These are phyloP conservation scores for Leptobrachium leishanense DNA, from an alignment of 2,113 vertebrate species.

Conservation along the genomic window DNA sequence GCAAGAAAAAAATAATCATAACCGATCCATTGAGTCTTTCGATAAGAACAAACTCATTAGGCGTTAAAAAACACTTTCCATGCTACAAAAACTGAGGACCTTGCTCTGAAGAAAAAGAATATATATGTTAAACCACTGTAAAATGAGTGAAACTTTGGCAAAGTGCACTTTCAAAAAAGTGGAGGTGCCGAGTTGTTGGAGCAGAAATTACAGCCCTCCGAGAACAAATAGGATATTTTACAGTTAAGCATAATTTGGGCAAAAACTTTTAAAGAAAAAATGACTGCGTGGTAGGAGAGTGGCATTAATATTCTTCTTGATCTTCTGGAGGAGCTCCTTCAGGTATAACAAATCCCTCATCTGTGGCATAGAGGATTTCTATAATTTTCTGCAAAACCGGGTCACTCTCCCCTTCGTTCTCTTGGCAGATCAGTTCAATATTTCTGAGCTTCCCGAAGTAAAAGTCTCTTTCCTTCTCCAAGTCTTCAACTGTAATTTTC, in stretches of 20 bases:
- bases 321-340: constrained; percentile 85
- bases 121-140: constrained; percentile 65
- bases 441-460: constrained; percentile 97
- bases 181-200: constrained; percentile 75
- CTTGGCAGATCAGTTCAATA: constrained; percentile 97
- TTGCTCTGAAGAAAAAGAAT: too few species aligned
- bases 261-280: constrained; percentile 68
- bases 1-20: constrained; percentile 53
- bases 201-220: constrained; percentile 77
- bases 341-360: constrained; percentile 97
- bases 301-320: constrained; percentile 91
- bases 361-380: constrained; percentile 97
- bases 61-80: constrained; percentile 71
- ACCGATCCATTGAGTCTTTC: background rate
- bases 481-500: constrained; percentile 90
- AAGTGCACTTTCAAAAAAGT: constrained; percentile 79
- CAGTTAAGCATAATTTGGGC: constrained; percentile 79
- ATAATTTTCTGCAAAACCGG: constrained; percentile 91
- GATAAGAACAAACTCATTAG: constrained; percentile 51
- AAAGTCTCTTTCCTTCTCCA: constrained; percentile 99
- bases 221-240: constrained; percentile 77
- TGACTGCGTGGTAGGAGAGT: constrained; percentile 64
- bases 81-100: constrained; percentile 64
- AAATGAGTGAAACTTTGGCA: constrained; percentile 74
- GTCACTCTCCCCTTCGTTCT: constrained; percentile 93